phyloP scores from a whole-genome alignment of 1,140 invertebrate species.

The Bombus superbus region DNA sequence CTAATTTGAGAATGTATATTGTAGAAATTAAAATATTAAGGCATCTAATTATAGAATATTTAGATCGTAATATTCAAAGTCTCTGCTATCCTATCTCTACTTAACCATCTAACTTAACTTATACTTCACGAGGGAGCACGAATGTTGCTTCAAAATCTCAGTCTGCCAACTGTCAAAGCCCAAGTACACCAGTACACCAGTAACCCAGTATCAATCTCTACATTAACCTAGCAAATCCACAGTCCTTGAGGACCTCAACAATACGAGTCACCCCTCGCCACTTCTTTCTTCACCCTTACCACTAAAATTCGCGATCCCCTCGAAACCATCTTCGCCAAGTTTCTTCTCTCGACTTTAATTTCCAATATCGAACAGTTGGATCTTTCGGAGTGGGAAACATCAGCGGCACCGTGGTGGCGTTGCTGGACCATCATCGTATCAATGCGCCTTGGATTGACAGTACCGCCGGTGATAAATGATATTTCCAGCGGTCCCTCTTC shows the following conservation, averaged over 20 bases:
- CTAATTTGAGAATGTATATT: too few species aligned
- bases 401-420: conserved; percentile 69
- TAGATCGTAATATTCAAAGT: too few species aligned
- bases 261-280: background rate
- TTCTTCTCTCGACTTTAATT: conserved; percentile 37
- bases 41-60: too few species aligned
- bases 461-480: conserved; percentile 80
- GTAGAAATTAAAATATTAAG: too few species aligned
- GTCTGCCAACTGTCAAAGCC: fast-evolving
- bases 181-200: background rate
- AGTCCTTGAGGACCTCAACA: background rate
- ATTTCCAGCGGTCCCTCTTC: conserved; percentile 62
- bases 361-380: conserved; percentile 20
- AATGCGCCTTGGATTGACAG: conserved; percentile 80
- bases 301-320: background rate
- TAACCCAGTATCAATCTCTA: background rate
- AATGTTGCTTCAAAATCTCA: background rate
- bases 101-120: too few species aligned
- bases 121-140: background rate
- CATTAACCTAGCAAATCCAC: conserved; percentile 3
- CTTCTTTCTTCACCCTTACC: background rate
- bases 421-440: conserved; percentile 78
- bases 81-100: too few species aligned
- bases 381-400: conserved; percentile 38
- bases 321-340: too few species aligned